phyloP scores from a whole-genome alignment of 2,888 invertebrate species.

The Periphyllus acericola region DNA sequence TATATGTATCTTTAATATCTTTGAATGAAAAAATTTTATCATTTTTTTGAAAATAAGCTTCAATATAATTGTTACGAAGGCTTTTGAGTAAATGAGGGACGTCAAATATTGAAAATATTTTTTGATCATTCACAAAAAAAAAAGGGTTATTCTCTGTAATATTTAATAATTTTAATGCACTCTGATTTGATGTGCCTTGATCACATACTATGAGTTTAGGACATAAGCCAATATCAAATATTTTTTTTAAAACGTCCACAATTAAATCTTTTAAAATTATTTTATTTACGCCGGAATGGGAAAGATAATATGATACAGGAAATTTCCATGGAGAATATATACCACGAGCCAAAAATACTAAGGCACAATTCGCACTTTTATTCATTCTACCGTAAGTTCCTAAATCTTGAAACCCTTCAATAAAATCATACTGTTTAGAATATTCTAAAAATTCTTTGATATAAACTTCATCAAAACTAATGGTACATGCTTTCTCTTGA shows the following conservation, averaged over 20 bases:
- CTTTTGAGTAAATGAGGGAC: conserved; percentile 64
- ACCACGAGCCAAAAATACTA: conserved; percentile 65
- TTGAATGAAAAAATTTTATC: conserved; percentile 62
- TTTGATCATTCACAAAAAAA: conserved; percentile 58
- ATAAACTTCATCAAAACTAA: conserved; percentile 4
- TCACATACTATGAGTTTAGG: conserved; percentile 64
- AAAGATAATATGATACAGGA: conserved; percentile 64
- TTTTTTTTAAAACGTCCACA: conserved; percentile 42
- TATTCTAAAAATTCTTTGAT: conserved; percentile 57
- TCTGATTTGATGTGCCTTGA: conserved; percentile 63
- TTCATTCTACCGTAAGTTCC: conserved; percentile 63
- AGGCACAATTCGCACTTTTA: conserved; percentile 63
- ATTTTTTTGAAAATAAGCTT: conserved; percentile 59
- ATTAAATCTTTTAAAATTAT: conserved; percentile 57
- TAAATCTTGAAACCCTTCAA: conserved; percentile 64
- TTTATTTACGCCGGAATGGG: conserved; percentile 58
- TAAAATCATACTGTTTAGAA: conserved; percentile 46
- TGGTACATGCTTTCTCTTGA: not conserved
- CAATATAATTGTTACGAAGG: conserved; percentile 64
- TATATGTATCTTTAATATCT: conserved; percentile 62
- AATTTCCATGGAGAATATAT: conserved; percentile 64
- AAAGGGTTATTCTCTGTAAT: conserved; percentile 63
- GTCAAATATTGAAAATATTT: conserved; percentile 64
- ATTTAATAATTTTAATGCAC: conserved; percentile 63
- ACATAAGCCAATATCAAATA: conserved; percentile 62